phyloP scores from a whole-genome alignment of 2,888 invertebrate species.

The Acronicta aceris region DNA sequence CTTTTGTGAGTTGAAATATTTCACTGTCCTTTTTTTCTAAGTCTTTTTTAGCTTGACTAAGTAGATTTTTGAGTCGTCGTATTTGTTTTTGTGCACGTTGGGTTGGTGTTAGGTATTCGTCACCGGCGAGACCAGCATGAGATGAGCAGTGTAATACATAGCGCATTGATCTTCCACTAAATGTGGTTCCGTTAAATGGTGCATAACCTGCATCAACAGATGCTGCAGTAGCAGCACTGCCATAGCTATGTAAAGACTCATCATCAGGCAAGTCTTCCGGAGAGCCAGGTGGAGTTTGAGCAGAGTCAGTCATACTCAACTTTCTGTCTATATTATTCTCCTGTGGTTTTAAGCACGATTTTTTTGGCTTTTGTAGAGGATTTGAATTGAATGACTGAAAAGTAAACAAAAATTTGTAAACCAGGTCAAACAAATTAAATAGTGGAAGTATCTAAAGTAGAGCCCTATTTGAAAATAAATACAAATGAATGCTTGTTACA shows the following conservation, averaged over 20 bases:
- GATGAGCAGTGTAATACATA: constrained; percentile 96
- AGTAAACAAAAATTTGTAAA: constrained; percentile 36
- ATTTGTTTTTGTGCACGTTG: constrained; percentile 95
- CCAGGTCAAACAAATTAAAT: constrained; percentile 9
- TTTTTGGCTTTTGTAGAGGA: constrained; percentile 77
- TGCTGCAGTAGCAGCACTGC: constrained; percentile 94
- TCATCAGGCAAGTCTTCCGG: constrained; percentile 92
- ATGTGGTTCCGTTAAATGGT: constrained; percentile 92
- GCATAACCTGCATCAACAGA: constrained; percentile 95
- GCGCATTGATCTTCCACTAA: constrained; percentile 92
- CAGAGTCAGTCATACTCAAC: constrained; percentile 82
- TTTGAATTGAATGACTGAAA: constrained; percentile 86
- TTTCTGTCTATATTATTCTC: constrained; percentile 77
- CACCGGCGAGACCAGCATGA: constrained; percentile 93
- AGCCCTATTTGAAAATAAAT: too few species aligned
- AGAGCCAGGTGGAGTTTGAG: constrained; percentile 90
- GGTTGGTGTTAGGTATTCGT: constrained; percentile 96
- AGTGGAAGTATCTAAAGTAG: not conserved
- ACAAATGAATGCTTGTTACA: not conserved
- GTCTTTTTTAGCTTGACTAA: constrained; percentile 93
- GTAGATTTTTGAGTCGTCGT: constrained; percentile 92
- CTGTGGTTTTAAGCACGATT: constrained; percentile 78
- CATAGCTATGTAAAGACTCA: constrained; percentile 94
- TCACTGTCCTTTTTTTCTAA: constrained; percentile 95
- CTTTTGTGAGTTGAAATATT: constrained; percentile 93